Percentiles rank a stretch among this genome's conserved stretches.
Conservation (phyloP, 2,888 invertebrate species). For the Pandemis heparana region DNA sequence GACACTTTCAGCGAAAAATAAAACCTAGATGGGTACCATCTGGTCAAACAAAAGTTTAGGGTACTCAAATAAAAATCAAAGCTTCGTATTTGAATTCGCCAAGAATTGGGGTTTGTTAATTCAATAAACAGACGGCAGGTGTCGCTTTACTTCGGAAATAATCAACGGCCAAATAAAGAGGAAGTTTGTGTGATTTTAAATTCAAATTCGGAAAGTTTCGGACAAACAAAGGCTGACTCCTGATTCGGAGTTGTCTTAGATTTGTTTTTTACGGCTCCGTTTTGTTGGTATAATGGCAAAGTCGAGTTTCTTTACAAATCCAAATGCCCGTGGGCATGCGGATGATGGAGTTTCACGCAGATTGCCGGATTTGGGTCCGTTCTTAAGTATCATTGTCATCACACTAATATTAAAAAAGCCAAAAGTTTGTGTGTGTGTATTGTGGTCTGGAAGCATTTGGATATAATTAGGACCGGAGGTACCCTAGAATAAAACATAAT, state of each 20-base stretch:
- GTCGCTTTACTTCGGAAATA: slow-evolving; percentile 66
- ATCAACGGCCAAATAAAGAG: slow-evolving; percentile 71
- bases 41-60: slow-evolving; percentile 33
- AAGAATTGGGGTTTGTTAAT: slow-evolving; percentile 47
- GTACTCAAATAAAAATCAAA: slow-evolving; percentile 22
- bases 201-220: slow-evolving; percentile 72
- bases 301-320: slow-evolving; percentile 31
- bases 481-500: too few relatives aligned
- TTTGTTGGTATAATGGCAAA: slow-evolving; percentile 37
- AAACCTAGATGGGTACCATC: slow-evolving; percentile 24
- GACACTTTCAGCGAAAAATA: slow-evolving; percentile 1
- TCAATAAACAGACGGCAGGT: slow-evolving; percentile 62
- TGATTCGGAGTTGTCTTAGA: slow-evolving; percentile 44
- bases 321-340: slow-evolving; percentile 18
- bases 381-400: too few relatives aligned
- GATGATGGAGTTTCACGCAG: slow-evolving; percentile 5
- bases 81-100: slow-evolving; percentile 43
- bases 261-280: slow-evolving; percentile 37
- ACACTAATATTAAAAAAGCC: too few relatives aligned
- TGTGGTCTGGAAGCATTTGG: too few relatives aligned
- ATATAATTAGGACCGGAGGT: too few relatives aligned
- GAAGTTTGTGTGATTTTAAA: slow-evolving; percentile 76
- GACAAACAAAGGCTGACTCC: slow-evolving; percentile 58
- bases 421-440: too few relatives aligned
- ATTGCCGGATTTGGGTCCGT: not conserved